These are phyloP conservation scores for Athalia cordata DNA, from an alignment of 2,888 invertebrate species.

Conservation along the genomic window DNA sequence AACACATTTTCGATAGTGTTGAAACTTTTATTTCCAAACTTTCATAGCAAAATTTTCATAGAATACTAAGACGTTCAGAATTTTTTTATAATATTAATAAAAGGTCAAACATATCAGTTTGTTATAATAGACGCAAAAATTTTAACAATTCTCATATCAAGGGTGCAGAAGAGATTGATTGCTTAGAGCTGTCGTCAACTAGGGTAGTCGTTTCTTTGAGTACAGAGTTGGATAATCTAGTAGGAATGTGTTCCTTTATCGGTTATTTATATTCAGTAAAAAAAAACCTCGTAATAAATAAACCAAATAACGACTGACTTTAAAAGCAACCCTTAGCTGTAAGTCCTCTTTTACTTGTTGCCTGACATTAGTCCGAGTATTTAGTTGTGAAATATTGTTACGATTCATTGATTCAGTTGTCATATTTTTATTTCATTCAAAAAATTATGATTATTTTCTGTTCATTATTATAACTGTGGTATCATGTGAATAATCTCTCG, in stretches of 20 bases:
- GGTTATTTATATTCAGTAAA: constrained; percentile 49
- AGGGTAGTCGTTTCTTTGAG: constrained; percentile 9
- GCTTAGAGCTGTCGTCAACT: background rate
- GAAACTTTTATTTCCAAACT: background rate
- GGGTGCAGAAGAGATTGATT: background rate
- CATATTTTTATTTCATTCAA: constrained; percentile 49
- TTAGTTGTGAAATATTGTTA: constrained; percentile 51
- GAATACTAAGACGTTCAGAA: constrained; percentile 10
- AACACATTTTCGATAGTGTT: constrained; percentile 4
- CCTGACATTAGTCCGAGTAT: constrained; percentile 49
- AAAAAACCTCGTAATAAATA: constrained; percentile 52
- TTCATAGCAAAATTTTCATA: background rate
- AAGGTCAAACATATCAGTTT: constrained; percentile 38
- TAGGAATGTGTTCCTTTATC: constrained; percentile 11
- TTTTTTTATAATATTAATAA: constrained; percentile 17
- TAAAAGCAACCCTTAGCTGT: constrained; percentile 50
- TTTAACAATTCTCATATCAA: background rate
- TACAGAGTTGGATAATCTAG: constrained; percentile 39
- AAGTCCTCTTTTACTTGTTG: constrained; percentile 45
- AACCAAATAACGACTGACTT: constrained; percentile 66
- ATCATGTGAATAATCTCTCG: constrained; percentile 52
- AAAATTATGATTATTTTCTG: constrained; percentile 43
- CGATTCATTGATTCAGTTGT: no score
- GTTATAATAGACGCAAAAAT: background rate
- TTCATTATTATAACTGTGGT: constrained; percentile 50